Evolutionary conservation across 2,113 vertebrate species (phyloP).

Genomic region (Himantopus leucocephalus): DNA sequence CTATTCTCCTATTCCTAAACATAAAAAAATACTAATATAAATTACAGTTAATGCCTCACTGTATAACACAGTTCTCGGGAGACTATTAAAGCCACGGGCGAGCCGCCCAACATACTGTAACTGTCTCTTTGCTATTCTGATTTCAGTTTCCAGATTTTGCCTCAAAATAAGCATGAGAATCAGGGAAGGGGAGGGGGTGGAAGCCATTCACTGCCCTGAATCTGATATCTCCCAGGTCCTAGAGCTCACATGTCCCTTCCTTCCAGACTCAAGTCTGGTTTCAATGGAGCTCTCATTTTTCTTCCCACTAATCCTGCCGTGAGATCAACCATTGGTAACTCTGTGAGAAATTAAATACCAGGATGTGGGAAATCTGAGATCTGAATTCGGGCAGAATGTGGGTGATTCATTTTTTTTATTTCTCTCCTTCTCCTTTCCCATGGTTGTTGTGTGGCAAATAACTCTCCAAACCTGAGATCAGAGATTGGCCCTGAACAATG

Average conservation of each 20-base stretch:
- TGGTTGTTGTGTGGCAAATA: conserved; percentile 20
- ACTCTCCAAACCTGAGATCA: not conserved
- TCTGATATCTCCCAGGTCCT: conserved; percentile 26
- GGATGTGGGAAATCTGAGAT: conserved; percentile 66
- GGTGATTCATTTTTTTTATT: conserved; percentile 32
- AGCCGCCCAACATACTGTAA: not conserved
- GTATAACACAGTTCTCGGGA: not conserved
- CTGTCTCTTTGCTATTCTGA: conserved; percentile 27
- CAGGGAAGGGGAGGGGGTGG: not conserved
- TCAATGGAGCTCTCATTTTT: conserved; percentile 68
- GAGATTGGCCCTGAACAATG: not conserved
- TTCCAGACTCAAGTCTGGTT: conserved; percentile 63
- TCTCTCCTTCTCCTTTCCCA: conserved; percentile 45
- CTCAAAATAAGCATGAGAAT: conserved; percentile 29
- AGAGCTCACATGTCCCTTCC: conserved; percentile 35
- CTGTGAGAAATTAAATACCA: conserved; percentile 60
- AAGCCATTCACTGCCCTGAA: conserved; percentile 4
- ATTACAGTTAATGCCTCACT: conserved; percentile 8
- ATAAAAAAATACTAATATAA: not conserved
- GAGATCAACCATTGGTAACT: conserved; percentile 68
- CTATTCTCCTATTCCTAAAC: not conserved
- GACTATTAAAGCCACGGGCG: not conserved
- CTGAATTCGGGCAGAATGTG: conserved; percentile 60
- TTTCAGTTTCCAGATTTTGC: conserved; percentile 20
- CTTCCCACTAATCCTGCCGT: conserved; percentile 60